Evolutionary conservation across 1,140 invertebrate species (phyloP).

Genomic region (Adelges cooleyi): DNA sequence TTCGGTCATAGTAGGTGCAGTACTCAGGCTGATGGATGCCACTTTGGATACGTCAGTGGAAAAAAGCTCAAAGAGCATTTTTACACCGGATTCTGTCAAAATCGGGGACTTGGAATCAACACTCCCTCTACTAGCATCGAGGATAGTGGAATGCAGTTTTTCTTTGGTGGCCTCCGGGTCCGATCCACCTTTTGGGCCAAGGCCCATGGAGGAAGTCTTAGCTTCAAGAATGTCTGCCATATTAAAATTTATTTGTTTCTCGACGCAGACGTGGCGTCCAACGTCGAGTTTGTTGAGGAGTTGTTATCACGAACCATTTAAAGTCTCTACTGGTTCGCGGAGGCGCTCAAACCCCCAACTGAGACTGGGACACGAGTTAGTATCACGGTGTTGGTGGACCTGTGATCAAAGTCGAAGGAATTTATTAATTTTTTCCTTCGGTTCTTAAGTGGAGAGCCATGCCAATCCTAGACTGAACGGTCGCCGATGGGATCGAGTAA

Average conservation of each 20-base stretch:
- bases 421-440: too few relatives aligned
- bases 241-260: not conserved
- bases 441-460: too few relatives aligned
- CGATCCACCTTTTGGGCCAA: not conserved
- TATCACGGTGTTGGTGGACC: too few relatives aligned
- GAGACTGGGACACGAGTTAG: too few relatives aligned
- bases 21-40: not conserved
- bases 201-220: not conserved
- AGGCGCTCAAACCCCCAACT: too few relatives aligned
- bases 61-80: not conserved
- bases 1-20: not conserved
- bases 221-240: not conserved
- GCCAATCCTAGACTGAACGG: too few relatives aligned
- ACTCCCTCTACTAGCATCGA: not conserved
- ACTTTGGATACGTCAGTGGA: not conserved
- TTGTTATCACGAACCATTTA: not conserved
- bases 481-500: too few relatives aligned
- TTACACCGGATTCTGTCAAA: not conserved
- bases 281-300: not conserved
- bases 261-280: not conserved
- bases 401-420: too few relatives aligned
- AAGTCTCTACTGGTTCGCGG: too few relatives aligned
- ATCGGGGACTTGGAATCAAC: not conserved
- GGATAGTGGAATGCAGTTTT: not conserved
- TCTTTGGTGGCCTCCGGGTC: not conserved